Conservation (phyloP, 2,797 vertebrate species). For the Ataeniobius toweri region DNA sequence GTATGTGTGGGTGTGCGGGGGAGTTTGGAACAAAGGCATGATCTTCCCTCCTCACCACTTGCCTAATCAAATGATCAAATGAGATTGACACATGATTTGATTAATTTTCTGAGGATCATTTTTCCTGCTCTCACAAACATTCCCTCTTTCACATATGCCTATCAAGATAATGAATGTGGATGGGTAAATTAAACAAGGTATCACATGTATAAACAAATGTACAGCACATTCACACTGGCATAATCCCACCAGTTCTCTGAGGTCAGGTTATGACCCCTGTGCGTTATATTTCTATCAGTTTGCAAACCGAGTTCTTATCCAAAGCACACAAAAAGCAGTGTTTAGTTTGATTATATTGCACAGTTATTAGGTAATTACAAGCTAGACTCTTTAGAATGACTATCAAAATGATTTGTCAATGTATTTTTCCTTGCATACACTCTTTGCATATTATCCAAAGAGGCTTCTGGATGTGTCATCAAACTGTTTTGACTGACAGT, state of each 20-base stretch:
- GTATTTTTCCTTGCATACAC: background rate
- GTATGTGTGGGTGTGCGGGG: slow-evolving; percentile 14
- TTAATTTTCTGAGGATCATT: slow-evolving; percentile 39
- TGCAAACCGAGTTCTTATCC: background rate
- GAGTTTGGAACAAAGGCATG: slow-evolving; percentile 15
- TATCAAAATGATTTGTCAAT: background rate
- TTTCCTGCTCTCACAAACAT: background rate
- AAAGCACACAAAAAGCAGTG: background rate
- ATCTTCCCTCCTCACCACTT: slow-evolving; percentile 27
- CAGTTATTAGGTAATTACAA: background rate
- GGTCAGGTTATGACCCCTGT: background rate
- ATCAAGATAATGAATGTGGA: background rate
- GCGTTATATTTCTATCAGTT: background rate
- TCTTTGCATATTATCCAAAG: too few relatives aligned
- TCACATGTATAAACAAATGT: background rate
- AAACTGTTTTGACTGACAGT: background rate
- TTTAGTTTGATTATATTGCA: background rate
- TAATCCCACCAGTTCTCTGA: background rate
- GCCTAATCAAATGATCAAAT: slow-evolving; percentile 24
- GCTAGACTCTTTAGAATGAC: background rate
- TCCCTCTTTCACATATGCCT: background rate
- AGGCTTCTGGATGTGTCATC: background rate
- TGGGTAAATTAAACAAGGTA: background rate
- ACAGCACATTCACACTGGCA: background rate
- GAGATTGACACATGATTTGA: slow-evolving; percentile 51